phyloP scores from a whole-genome alignment of 2,888 invertebrate genomes.

The Iselma pallidipennis region DNA sequence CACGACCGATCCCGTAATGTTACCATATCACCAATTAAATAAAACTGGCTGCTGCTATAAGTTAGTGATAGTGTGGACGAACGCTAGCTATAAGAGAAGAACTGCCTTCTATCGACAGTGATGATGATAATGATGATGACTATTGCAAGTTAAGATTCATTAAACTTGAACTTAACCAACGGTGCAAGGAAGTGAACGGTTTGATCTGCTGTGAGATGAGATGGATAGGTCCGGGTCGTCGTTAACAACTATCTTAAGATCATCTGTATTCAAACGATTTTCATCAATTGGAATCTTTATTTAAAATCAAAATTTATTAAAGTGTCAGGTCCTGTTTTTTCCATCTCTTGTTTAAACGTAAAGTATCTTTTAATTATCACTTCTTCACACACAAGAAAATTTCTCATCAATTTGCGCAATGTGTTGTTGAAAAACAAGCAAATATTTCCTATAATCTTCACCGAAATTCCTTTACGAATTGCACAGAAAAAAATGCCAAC shows the following conservation, averaged over 20 bases:
- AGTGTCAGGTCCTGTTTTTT: too few relatives aligned
- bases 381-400: too few relatives aligned
- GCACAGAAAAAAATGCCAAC: not conserved
- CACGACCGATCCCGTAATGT: not conserved
- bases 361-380: not conserved
- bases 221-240: not conserved
- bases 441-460: not conserved
- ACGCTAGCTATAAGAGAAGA: not conserved
- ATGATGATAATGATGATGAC: not conserved
- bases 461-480: not conserved
- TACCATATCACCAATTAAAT: not conserved
- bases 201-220: not conserved
- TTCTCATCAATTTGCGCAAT: too few relatives aligned
- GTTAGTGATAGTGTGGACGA: not conserved
- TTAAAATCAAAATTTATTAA: too few relatives aligned
- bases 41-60: not conserved
- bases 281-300: too few relatives aligned
- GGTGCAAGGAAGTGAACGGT: conserved; percentile 7
- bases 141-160: not conserved
- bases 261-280: too few relatives aligned
- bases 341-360: not conserved
- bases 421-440: not conserved
- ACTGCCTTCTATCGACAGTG: not conserved
- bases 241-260: not conserved
- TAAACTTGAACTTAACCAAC: conserved; percentile 1